Conservation (phyloP, 2,113 vertebrate species). For the Connochaetes taurinus region DNA sequence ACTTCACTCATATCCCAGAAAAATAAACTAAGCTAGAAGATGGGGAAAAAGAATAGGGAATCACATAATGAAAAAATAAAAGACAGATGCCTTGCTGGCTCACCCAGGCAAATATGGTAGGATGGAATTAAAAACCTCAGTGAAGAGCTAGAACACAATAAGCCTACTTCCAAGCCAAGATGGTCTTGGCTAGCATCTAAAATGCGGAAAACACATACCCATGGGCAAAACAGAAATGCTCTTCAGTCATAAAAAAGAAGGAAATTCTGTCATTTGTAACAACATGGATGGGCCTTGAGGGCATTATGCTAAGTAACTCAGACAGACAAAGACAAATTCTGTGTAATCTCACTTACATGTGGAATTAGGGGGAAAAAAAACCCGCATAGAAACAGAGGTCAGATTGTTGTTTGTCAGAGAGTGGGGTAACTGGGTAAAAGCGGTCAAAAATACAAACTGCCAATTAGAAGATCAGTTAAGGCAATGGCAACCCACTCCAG, state of each 20-base stretch:
- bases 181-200: neutral
- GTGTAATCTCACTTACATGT: neutral
- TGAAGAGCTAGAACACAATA: neutral
- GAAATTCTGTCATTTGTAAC: neutral
- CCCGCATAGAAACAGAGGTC: neutral
- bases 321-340: neutral
- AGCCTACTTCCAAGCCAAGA: neutral
- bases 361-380: neutral
- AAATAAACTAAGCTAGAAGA: neutral
- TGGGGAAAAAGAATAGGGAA: neutral
- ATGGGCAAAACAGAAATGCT: neutral
- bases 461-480: neutral
- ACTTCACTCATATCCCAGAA: neutral
- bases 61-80: neutral
- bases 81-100: neutral
- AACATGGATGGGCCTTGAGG: neutral
- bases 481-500: too few relatives aligned
- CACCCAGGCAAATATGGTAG: neutral
- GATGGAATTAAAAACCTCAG: neutral
- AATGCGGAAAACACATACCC: neutral
- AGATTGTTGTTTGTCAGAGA: neutral
- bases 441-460: neutral
- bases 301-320: neutral
- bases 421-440: neutral
- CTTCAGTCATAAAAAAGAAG: neutral